Conservation (phyloP, 2,888 invertebrate genomes). For the Sesia bembeciformis region DNA sequence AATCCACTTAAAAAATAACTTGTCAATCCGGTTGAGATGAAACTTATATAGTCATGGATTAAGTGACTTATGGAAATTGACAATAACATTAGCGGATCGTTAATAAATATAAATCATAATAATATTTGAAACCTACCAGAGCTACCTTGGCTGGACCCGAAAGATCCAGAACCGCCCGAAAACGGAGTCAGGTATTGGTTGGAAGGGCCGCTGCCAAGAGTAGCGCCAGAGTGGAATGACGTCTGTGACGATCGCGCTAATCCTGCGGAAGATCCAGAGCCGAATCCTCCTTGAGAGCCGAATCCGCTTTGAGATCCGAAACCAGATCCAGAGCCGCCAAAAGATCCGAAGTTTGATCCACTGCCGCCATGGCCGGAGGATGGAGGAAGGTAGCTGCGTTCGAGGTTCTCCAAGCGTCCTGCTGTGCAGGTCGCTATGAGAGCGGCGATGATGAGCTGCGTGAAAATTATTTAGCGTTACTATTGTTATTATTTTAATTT, state of each 20-base stretch:
- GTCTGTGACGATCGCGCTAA: background rate
- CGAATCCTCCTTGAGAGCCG: slow-evolving; percentile 8
- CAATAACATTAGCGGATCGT: too few relatives aligned
- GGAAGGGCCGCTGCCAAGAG: slow-evolving; percentile 37
- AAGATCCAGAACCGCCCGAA: slow-evolving; percentile 27
- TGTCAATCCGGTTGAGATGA: too few relatives aligned
- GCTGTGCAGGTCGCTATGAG: slow-evolving; percentile 47
- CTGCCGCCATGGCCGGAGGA: slow-evolving; percentile 15
- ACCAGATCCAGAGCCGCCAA: slow-evolving; percentile 4
- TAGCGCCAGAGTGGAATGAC: slow-evolving; percentile 12
- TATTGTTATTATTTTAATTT: too few relatives aligned
- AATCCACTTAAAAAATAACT: too few relatives aligned
- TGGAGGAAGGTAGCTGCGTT: slow-evolving; percentile 58
- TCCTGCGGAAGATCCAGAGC: slow-evolving; percentile 9
- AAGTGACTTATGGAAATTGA: too few relatives aligned
- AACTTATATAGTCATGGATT: too few relatives aligned
- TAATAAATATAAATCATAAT: too few relatives aligned
- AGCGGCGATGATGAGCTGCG: slow-evolving; percentile 47
- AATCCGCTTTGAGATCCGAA: slow-evolving; percentile 10
- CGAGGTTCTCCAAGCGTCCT: slow-evolving; percentile 54
- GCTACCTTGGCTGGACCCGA: background rate
- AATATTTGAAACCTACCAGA: too few relatives aligned
- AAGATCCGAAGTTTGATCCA: slow-evolving; percentile 1
- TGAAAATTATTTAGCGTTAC: too few relatives aligned
- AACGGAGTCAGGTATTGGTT: slow-evolving; percentile 61